Evolutionary conservation across 2,113 vertebrate genomes (phyloP), one percentile per base, ranked within the genome.

Genomic region (Rallus limicola): DNA sequence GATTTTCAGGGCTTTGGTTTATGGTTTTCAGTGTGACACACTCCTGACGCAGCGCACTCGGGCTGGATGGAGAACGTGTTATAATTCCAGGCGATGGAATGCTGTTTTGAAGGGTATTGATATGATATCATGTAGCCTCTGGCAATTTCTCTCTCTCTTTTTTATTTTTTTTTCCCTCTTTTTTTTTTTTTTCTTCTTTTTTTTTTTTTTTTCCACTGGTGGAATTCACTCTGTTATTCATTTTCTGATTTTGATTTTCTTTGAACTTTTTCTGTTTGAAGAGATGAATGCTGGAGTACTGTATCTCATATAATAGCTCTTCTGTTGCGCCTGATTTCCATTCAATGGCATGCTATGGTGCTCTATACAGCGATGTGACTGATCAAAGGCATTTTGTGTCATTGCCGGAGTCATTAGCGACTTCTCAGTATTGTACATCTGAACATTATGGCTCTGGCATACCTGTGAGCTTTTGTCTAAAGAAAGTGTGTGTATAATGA

Each of bases 181-280:
- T 34, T 71, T 84, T 87, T 78, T 70, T 59, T 52, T 55, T 91
- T 93, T n/a, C n/a, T n/a, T n/a, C n/a, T 20, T 21, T 55, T 14
- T 89, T 34, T 71, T 84, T 87, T 78, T 70, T 59, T 52, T 55
- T 91, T 93, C 53, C 62, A 94, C 81, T 96, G 67, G 63, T 95
- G 88, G 94, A 97, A 97, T 97, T 96, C 88, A 90, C 95, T 98
- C 91, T 97, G 95, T 97, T 98, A 96, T 98, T 95, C 88, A 93
- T 98, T 98, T 97, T 97, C 90, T 86, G 52, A 96, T 93, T 98
- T 97, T 94, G 71, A 97, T 94, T 98, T 97, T 96, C 97, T 98
- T 98, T 98, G 97, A 98, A 98, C 96, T 97, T 81, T 93, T 93
- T 92, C 97, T 97, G 97, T 98, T 98, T 98, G 97, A 98, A 98